Base-by-base conservation (phyloP, 1,140 invertebrate genomes). In the Drosophila dunni region DNA sequence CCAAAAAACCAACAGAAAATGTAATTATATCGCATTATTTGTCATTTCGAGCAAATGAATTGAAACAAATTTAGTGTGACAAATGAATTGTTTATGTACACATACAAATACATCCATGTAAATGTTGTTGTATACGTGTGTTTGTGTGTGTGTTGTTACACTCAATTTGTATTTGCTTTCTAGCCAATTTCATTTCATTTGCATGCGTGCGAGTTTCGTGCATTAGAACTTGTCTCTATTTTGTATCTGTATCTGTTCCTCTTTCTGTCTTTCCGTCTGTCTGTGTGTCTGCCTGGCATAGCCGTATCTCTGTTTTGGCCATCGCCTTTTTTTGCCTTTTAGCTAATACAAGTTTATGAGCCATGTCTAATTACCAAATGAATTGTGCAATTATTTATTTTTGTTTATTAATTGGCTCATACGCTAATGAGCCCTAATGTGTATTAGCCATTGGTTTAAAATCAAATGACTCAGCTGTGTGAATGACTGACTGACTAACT, bases 21-120 rank as follows among this genome's bases (percentile, higher is more conserved):
- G 84, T 89, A 88, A 88, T 88, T 88, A 89, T 72, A 89, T 78
- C 85, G 85, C 86, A 85, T 88, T 83, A 86, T 83, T 91, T 88
- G 83, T 91, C 75, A 91, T 88, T 91, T 84, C 89, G 89, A 91
- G 80, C 88, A 91, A 91, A 91, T 91, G 88, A 91, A 91, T 91
- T 91, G 88, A 89, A 91, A 91, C 88, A 91, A 91, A 91, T 91
- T 91, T 91, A 91, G 88, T 91, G 88, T 91, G 88, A 91, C 88
- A 91, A 91, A 91, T 91, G 83, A 91, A 90, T 90, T 90, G 85
- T 90, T 81, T 75, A 65, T 75, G 60, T 71, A 58, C 48, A 48
- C 33, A 63, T 10, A 60, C 9, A n/a, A 6, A 50, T 20, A 42
- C 7, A 44, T 50, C 3, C 33, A 7, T 54, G 11, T 36, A 13